Evolutionary conservation across 1,140 invertebrate genomes (phyloP).

Genomic region (Zaprionus tsacasi): DNA sequence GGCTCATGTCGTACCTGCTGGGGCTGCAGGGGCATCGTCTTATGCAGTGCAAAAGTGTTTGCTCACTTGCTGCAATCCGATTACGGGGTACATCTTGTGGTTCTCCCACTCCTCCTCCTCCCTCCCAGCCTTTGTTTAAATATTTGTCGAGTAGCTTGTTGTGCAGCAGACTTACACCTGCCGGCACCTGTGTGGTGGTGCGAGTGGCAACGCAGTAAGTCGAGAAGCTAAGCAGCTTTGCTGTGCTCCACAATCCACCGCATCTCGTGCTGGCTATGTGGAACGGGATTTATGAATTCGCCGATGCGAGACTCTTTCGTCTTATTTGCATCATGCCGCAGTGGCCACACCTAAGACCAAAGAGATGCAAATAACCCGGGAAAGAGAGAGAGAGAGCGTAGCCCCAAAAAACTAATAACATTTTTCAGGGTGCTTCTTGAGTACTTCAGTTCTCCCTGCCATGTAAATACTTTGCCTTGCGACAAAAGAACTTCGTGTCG

Average conservation of each 20-base stretch:
- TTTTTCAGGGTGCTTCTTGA: constrained; percentile 37
- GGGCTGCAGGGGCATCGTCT: not conserved
- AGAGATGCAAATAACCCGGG: constrained; percentile 1
- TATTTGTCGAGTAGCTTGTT: constrained; percentile 72
- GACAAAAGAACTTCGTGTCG: constrained; percentile 71
- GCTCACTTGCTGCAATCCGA: constrained; percentile 2
- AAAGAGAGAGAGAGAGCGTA: not conserved
- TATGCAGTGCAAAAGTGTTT: constrained; percentile 3
- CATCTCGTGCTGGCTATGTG: not conserved
- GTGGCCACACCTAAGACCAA: constrained; percentile 10
- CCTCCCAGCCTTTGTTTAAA: constrained; percentile 42
- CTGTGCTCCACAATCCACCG: not conserved
- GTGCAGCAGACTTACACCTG: constrained; percentile 43
- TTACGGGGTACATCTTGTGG: not conserved
- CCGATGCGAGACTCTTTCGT: not conserved
- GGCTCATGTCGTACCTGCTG: not conserved
- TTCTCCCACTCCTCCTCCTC: not conserved
- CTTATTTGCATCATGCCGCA: constrained; percentile 2
- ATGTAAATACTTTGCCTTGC: constrained; percentile 66
- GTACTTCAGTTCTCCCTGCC: constrained; percentile 15
- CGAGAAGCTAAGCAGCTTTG: constrained; percentile 6
- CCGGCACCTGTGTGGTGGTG: not conserved
- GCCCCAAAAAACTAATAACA: constrained; percentile 60
- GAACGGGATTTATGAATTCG: not conserved
- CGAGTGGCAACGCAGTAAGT: not conserved